phyloP scores from a whole-genome alignment of 2,113 vertebrate genomes.

The Xenopus borealis region DNA sequence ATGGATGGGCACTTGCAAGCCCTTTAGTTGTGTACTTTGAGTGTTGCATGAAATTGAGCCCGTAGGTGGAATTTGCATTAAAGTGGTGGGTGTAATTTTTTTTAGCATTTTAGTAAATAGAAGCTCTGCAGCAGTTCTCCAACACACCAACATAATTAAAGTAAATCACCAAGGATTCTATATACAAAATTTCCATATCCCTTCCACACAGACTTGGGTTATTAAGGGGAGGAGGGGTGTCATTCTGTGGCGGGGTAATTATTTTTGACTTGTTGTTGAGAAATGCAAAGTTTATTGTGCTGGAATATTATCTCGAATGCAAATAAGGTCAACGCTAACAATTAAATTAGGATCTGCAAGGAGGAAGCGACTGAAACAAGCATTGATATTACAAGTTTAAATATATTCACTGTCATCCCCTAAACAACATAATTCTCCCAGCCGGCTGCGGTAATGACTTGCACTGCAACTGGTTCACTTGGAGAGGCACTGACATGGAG shows the following conservation, averaged over 20 bases:
- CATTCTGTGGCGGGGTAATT: too few species aligned
- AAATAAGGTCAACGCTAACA: background rate
- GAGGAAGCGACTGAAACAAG: background rate
- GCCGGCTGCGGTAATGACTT: too few species aligned
- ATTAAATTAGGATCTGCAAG: background rate
- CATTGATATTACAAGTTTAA: background rate
- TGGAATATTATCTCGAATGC: background rate
- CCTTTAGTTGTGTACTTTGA: too few species aligned
- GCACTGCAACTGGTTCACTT: too few species aligned
- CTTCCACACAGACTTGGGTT: too few species aligned
- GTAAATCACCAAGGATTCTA: background rate
- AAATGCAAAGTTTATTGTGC: background rate
- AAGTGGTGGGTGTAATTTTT: background rate
- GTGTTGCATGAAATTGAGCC: too few species aligned
- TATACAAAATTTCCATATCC: too few species aligned
- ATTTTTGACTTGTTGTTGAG: too few species aligned
- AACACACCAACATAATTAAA: background rate
- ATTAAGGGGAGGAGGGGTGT: too few species aligned
- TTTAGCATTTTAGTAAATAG: background rate
- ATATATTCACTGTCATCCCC: slow-evolving; percentile 1
- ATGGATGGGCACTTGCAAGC: too few species aligned
- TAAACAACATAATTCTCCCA: background rate
- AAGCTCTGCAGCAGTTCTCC: background rate
- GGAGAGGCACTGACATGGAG: too few species aligned
- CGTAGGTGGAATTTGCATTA: too few species aligned